A percentile compares a stretch with the other conserved stretches of the same genome.
These are phyloP conservation scores for Eupithecia insigniata DNA, from an alignment of 2,888 invertebrate genomes.

Conservation along the genomic window DNA sequence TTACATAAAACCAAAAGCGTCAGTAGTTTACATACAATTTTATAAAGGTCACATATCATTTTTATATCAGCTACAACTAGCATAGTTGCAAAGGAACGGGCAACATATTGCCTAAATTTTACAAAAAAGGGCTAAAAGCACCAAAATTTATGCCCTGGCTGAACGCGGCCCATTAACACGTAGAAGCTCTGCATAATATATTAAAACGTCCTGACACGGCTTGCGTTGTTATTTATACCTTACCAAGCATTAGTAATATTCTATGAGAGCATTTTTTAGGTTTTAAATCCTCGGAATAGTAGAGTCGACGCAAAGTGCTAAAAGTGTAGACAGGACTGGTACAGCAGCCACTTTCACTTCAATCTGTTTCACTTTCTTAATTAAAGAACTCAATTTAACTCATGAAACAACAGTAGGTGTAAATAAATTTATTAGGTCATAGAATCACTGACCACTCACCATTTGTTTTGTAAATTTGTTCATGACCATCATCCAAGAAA, in stretches of 20 bases:
- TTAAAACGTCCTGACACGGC: slow-evolving; percentile 73
- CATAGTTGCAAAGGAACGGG: neutral
- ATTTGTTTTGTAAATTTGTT: too few species aligned
- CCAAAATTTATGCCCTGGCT: slow-evolving; percentile 73
- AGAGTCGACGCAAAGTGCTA: neutral
- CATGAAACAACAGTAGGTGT: too few species aligned
- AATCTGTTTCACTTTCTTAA: too few species aligned
- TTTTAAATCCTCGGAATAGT: neutral
- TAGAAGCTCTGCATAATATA: slow-evolving; percentile 78
- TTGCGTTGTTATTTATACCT: slow-evolving; percentile 73
- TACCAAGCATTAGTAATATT: slow-evolving; percentile 70
- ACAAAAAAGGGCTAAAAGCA: slow-evolving; percentile 71
- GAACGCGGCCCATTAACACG: slow-evolving; percentile 77
- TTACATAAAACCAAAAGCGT: neutral
- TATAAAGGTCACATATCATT: neutral
- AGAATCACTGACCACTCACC: too few species aligned
- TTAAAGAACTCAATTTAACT: too few species aligned
- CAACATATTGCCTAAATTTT: neutral
- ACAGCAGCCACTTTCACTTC: too few species aligned
- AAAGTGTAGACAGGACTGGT: neutral
- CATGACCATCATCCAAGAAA: too few species aligned
- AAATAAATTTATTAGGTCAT: too few species aligned
- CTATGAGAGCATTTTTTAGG: slow-evolving; percentile 60
- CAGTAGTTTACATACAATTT: neutral
- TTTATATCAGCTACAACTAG: neutral